Conservation (phyloP, 2,888 invertebrate genomes). For the Papilio gigon region DNA sequence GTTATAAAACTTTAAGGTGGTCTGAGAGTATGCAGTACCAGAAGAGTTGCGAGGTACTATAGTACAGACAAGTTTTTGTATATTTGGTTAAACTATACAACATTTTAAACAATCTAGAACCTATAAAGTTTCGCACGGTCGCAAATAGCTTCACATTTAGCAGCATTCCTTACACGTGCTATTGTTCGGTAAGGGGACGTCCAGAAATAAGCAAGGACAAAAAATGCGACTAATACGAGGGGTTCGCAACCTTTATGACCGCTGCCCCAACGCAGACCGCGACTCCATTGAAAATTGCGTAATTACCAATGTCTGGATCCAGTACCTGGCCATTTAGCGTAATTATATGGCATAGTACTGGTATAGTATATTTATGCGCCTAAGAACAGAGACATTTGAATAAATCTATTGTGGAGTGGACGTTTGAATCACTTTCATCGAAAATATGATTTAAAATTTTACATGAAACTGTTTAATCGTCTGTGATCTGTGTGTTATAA, state of each 20-base stretch:
- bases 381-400: too few species aligned
- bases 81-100: background rate
- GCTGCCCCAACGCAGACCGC: constrained; percentile 29
- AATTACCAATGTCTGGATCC: constrained; percentile 35
- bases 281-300: constrained; percentile 33
- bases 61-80: background rate
- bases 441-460: too few species aligned
- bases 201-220: constrained; percentile 36
- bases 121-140: constrained; percentile 18
- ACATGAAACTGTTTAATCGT: background rate
- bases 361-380: too few species aligned
- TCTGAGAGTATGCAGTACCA: background rate
- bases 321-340: constrained; percentile 19
- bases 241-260: constrained; percentile 36
- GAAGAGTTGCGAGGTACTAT: background rate
- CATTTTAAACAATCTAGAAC: background rate
- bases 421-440: too few species aligned
- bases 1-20: background rate
- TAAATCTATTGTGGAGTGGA: too few species aligned
- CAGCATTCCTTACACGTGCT: constrained; percentile 23
- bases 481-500: background rate
- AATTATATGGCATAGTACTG: too few species aligned
- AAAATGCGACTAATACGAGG: constrained; percentile 34
- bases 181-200: constrained; percentile 30
- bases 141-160: constrained; percentile 14